Evolutionary conservation across 37 sponge, comb jelly and placozoan genomes (phyloP).

Genomic region (Halichondria panicea): DNA sequence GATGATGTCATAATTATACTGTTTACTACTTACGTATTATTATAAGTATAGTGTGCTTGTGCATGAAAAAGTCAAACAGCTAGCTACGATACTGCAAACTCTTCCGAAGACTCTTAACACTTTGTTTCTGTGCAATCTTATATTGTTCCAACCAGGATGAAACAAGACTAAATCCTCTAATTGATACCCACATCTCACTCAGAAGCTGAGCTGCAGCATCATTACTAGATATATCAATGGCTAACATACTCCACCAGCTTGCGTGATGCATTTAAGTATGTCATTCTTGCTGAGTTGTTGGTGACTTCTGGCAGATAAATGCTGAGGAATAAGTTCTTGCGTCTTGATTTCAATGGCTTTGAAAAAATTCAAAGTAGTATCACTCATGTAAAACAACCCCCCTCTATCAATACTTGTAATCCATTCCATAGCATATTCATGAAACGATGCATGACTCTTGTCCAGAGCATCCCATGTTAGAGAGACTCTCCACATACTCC

Average conservation of each 20-base stretch:
- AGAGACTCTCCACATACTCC: slow-evolving; percentile 39
- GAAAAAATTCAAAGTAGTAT: slow-evolving; percentile 10
- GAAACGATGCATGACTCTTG: slow-evolving; percentile 11
- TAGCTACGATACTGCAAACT: no score
- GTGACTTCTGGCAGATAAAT: no score
- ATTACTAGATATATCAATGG: slow-evolving; percentile 1
- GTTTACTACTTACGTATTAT: no score
- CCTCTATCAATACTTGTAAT: slow-evolving; percentile 26
- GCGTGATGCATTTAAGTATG: slow-evolving; percentile 1
- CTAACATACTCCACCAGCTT: slow-evolving; percentile 27
- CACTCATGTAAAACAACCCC: slow-evolving; percentile 41
- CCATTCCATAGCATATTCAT: slow-evolving; percentile 33
- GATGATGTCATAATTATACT: no score
- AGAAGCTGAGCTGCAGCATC: slow-evolving; percentile 10
- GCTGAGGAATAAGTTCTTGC: no score
- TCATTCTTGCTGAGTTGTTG: no score
- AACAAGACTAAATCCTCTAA: slow-evolving; percentile 39
- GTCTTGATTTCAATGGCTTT: not conserved
- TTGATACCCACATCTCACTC: slow-evolving; percentile 25
- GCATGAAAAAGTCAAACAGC: no score
- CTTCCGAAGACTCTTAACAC: slow-evolving; percentile 9
- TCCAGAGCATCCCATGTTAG: slow-evolving; percentile 18
- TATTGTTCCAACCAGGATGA: slow-evolving; percentile 32
- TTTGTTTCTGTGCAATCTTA: slow-evolving; percentile 12
- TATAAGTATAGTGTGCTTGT: no score